Base-by-base conservation (phyloP, 2,113 vertebrate genomes). In the Megaleporinus macrocephalus region DNA sequence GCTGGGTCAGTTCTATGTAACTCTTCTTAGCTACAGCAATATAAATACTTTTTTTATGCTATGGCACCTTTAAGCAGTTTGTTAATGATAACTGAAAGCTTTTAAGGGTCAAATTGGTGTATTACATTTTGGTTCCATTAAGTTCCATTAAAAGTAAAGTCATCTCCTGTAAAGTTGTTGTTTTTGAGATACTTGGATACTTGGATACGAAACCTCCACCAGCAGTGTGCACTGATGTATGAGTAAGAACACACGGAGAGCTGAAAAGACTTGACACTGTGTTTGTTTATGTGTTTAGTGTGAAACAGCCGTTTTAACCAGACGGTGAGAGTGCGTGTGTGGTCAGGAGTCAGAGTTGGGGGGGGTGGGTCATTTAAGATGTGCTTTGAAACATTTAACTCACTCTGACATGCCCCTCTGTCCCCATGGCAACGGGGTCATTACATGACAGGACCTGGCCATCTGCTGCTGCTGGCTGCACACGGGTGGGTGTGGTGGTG, bases 401-500 rank as follows among this genome's bases (percentile, higher is more conserved):
- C 61, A 53, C 62, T 51, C 41, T 86, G 62, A 79, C 66, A 77
- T 86, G 82, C 55, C 73, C 66, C 73, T 73, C 62, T 68, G 83
- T 86, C 78, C 62, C 85, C 76, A 86, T 88, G 81, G 85, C 63
- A 85, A 86, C 85, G 61, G 75, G 87, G 85, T 85, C 80, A 85
- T 61, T 82, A 72, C 74, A 78, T 44, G 72, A 73, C n/a, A 61
- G 73, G 61, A 78, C 73, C 70, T 51, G 76, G 73, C 87, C 84
- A 88, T 88, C 87, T 88, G 87, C 84, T 86, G 73, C 59, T 65
- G 76, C 57, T 36, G 57, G 80, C 76, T 82, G 66, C 49, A 51
- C 20, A 27, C 18, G 83, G 41, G 41, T 44, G 41, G 73, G 78
- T 78, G 79, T 82, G 79, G 65, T 33, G 61, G 16, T 72, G 72